These are phyloP conservation scores for Drosophila pectinifera DNA, from an alignment of 1,140 invertebrate species.

Conservation along the genomic window DNA sequence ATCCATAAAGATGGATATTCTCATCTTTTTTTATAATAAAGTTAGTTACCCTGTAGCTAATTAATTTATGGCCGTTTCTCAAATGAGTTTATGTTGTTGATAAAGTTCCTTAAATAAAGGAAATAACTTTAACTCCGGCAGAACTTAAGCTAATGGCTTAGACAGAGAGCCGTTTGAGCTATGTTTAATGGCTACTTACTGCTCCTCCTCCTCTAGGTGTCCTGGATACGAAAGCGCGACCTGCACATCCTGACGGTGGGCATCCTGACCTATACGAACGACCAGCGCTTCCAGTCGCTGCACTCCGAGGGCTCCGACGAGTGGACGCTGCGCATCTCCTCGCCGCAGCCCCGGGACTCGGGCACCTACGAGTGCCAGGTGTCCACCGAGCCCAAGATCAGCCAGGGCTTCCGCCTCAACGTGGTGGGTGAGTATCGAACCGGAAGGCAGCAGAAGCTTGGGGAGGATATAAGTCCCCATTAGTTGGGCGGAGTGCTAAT, in stretches of 20 bases:
- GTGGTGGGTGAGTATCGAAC: conserved; percentile 90
- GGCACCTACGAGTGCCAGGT: conserved; percentile 94
- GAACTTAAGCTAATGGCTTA: conserved; percentile 3
- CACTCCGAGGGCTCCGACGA: conserved; percentile 94
- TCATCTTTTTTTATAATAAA: too few relatives aligned
- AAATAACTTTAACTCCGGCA: conserved; percentile 2
- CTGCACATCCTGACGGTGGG: conserved; percentile 91
- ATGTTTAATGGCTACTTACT: conserved; percentile 8
- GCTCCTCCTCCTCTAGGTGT: conserved; percentile 86
- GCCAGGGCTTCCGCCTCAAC: conserved; percentile 91
- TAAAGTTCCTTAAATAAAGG: not conserved
- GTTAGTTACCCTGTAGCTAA: too few relatives aligned
- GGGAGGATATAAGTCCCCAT: not conserved
- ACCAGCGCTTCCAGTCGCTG: conserved; percentile 90
- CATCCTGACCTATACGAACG: conserved; percentile 91
- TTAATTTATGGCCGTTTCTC: too few relatives aligned
- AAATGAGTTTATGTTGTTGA: too few relatives aligned
- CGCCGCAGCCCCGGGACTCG: conserved; percentile 91
- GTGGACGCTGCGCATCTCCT: conserved; percentile 93
- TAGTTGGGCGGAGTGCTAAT: conserved; percentile 33
- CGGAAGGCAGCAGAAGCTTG: not conserved
- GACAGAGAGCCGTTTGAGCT: not conserved
- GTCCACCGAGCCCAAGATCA: conserved; percentile 94
- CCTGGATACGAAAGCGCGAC: conserved; percentile 91
- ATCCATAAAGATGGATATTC: too few relatives aligned